Conservation (phyloP, 2,888 invertebrate genomes). For the Drosophila setosimentum region DNA sequence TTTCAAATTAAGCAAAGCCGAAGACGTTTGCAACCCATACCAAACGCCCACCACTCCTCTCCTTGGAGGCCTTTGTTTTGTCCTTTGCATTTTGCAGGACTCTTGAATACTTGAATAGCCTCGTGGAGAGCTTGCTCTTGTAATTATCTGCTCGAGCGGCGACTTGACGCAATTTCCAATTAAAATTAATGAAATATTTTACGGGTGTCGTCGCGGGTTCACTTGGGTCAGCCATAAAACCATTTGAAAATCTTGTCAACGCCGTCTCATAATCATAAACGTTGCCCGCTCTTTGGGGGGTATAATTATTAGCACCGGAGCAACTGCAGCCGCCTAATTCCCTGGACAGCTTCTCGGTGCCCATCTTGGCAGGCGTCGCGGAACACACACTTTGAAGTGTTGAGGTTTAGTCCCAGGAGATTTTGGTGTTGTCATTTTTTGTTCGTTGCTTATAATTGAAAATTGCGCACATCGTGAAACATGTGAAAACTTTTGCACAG, state of each 20-base stretch:
- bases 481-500: constrained; percentile 48
- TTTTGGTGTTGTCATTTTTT: constrained; percentile 6
- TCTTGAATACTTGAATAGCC: constrained; percentile 71
- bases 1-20: constrained; percentile 76
- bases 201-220: constrained; percentile 31
- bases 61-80: constrained; percentile 35
- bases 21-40: constrained; percentile 40
- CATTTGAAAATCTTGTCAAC: constrained; percentile 80
- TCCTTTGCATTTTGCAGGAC: constrained; percentile 38
- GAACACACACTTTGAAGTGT: constrained; percentile 72
- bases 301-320: constrained; percentile 72
- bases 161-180: constrained; percentile 82
- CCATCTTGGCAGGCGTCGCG: constrained; percentile 32
- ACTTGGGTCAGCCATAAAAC: constrained; percentile 74
- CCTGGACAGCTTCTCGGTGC: constrained; percentile 29
- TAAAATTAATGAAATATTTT: constrained; percentile 85
- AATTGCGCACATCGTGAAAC: constrained; percentile 44
- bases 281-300: constrained; percentile 35
- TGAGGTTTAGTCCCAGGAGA: constrained; percentile 56
- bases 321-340: constrained; percentile 54
- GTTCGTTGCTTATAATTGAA: constrained; percentile 64
- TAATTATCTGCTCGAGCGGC: constrained; percentile 81
- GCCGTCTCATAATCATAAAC: constrained; percentile 76
- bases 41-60: neutral
- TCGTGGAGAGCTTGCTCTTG: constrained; percentile 46